Evolutionary conservation across 2,888 invertebrate genomes (phyloP), one percentile per base, ranked within the genome.

Genomic region (Ormia ochracea): DNA sequence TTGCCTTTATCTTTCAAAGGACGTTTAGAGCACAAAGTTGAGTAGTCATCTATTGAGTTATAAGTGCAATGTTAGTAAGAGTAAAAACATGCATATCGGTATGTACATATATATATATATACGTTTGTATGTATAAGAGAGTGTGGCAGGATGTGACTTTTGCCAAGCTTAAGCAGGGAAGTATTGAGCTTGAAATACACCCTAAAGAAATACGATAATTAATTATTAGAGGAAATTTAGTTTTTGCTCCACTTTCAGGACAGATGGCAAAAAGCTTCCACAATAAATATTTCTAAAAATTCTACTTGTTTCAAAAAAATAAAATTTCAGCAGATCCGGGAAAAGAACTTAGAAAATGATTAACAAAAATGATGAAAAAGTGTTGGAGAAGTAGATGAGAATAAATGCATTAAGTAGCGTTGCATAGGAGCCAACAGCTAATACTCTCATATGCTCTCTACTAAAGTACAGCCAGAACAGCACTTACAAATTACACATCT

Each of bases 11-110:
- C 21, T 69, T 63, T 69, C 17, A n/a, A 7, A 72, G 65, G 50
- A 66, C 65, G 58, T 65, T 58, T 65, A 66, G 31, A 33, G n/a
- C n/a, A 72, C 52, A 75, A 54, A 75, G 68, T 75, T 74, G 65
- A 48, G 74, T 65, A 56, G 41, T 56, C 73, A 56, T 65, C 56
- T 73, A 65, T 65, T 73, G 21, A 45, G 28, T 38, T 41, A 50
- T 26, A 23, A 10, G 36, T 28, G 36, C 31, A 48, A 69, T 63
- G 54, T 36, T 21, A 45, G 28, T 38, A 6, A 59, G 17, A 21
- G 41, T 12, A 19, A 21, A n/a, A n/a, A n/a, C n/a, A n/a, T n/a
- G n/a, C n/a, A n/a, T n/a, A n/a, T n/a, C n/a, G n/a, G n/a, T n/a
- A n/a, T n/a, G n/a, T n/a, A n/a, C n/a, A n/a, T n/a, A n/a, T n/a